Evolutionary conservation across 2,113 vertebrate species (phyloP).

Genomic region (Pavo muticus): DNA sequence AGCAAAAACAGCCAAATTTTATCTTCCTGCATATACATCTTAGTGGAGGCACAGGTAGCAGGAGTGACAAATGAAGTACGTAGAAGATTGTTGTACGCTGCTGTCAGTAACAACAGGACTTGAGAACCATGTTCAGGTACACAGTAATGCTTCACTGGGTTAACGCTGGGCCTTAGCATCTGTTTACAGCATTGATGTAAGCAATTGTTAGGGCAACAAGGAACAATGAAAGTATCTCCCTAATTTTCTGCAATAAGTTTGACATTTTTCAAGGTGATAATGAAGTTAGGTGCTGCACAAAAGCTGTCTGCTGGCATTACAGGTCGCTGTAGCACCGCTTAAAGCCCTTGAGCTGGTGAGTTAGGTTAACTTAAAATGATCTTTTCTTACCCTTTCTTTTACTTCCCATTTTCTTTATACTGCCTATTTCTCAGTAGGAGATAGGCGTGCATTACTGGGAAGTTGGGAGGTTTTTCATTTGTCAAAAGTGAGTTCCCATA

Average conservation of each 20-base stretch:
- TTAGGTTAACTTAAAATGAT: background rate
- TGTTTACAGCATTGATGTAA: background rate
- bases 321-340: background rate
- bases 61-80: background rate
- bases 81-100: background rate
- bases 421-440: background rate
- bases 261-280: background rate
- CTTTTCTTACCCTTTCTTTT: background rate
- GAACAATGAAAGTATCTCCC: background rate
- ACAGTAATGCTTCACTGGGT: background rate
- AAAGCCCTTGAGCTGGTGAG: background rate
- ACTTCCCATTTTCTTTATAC: background rate
- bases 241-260: background rate
- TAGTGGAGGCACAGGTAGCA: rapidly evolving
- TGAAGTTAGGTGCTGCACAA: rapidly evolving
- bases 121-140: rapidly evolving
- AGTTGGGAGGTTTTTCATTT: background rate
- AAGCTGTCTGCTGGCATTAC: background rate
- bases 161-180: background rate
- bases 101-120: background rate
- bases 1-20: rapidly evolving
- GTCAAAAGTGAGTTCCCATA: background rate
- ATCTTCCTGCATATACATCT: rapidly evolving
- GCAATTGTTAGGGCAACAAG: background rate
- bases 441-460: background rate